Percentiles rank a stretch among this genome's conserved stretches.
These are phyloP conservation scores for Rhinolophus ferrumequinum DNA, from an alignment of 2,113 vertebrate genomes.

Conservation along the genomic window DNA sequence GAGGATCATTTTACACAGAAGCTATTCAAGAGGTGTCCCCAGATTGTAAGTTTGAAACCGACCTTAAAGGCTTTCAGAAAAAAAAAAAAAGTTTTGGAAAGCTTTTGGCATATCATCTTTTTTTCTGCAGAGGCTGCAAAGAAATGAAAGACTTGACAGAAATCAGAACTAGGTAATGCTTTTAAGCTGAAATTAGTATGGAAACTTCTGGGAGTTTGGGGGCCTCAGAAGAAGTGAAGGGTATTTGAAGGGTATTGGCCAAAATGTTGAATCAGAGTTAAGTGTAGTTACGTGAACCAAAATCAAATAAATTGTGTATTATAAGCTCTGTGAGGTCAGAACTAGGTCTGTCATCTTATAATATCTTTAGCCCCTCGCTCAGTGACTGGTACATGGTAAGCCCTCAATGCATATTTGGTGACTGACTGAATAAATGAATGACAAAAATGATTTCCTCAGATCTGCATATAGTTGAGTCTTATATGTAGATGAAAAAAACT, in stretches of 20 bases:
- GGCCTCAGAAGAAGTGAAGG: background rate
- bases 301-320: background rate
- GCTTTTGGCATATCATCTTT: background rate
- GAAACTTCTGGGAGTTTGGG: background rate
- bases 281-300: background rate
- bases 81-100: background rate
- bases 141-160: conserved; percentile 21
- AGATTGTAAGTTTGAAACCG: conserved; percentile 24
- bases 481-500: background rate
- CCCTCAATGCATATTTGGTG: background rate
- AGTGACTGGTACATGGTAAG: background rate
- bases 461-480: background rate
- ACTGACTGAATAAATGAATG: background rate
- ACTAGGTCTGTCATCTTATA: background rate
- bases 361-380: background rate
- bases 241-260: conserved; percentile 24
- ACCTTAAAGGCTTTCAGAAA: conserved; percentile 13
- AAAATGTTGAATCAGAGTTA: conserved; percentile 36
- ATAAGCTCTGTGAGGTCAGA: background rate
- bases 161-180: background rate
- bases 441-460: background rate
- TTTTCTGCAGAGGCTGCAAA: background rate
- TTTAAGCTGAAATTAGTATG: background rate
- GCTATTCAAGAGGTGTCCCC: background rate
- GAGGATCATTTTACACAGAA: conserved; percentile 5